phyloP scores from a whole-genome alignment of 2,113 vertebrate genomes.

The Hemibagrus wyckioides region DNA sequence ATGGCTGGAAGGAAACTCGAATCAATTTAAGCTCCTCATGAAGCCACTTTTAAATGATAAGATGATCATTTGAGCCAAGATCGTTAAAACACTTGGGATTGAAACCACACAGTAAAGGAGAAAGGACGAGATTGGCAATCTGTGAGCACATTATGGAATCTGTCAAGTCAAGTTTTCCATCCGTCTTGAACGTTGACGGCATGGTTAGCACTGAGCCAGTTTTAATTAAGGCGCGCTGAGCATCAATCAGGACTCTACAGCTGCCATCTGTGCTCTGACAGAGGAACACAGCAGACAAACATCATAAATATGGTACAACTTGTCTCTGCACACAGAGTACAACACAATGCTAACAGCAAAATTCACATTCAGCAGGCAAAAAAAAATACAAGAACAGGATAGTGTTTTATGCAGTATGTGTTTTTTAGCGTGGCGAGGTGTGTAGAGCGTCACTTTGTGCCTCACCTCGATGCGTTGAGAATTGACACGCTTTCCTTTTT shows the following conservation, averaged over 20 bases:
- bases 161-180: constrained; percentile 28
- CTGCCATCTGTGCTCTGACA: constrained; percentile 72
- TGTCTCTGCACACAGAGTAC: constrained; percentile 14
- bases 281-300: constrained; percentile 66
- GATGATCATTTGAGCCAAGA: constrained; percentile 39
- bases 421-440: not conserved
- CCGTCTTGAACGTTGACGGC: constrained; percentile 48
- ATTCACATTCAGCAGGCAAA: not conserved
- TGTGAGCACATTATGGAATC: constrained; percentile 50
- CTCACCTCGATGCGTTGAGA: constrained; percentile 97
- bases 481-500: constrained; percentile 98
- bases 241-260: constrained; percentile 75
- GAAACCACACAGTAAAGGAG: not conserved
- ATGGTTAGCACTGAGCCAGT: constrained; percentile 65
- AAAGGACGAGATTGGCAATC: not conserved
- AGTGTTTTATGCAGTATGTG: not conserved
- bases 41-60: constrained; percentile 55
- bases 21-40: constrained; percentile 66
- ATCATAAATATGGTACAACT: constrained; percentile 64
- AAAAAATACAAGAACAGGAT: not conserved
- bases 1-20: constrained; percentile 63
- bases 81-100: constrained; percentile 31
- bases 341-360: constrained; percentile 23
- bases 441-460: not conserved
- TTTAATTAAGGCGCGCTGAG: constrained; percentile 76